These are phyloP conservation scores for Agrochola litura DNA, from an alignment of 2,888 invertebrate species.

Conservation along the genomic window DNA sequence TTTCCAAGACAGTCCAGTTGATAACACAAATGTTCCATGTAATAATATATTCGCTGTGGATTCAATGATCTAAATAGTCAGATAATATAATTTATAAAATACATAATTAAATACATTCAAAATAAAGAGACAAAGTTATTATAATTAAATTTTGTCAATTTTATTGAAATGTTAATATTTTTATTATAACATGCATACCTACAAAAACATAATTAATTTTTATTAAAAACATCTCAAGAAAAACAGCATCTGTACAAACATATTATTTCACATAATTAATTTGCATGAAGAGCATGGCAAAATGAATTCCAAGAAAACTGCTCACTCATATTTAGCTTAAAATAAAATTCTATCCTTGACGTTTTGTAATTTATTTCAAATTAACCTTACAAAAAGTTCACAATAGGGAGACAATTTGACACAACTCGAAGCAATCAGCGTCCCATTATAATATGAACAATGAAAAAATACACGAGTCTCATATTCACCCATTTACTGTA, in stretches of 20 bases:
- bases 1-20: not conserved
- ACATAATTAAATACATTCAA: not conserved
- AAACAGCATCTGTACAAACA: not conserved
- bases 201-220: not conserved
- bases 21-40: not conserved
- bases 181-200: not conserved
- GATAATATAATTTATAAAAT: no score
- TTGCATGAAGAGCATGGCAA: not conserved
- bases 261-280: not conserved
- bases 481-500: conserved; percentile 36
- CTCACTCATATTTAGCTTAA: not conserved
- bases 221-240: not conserved
- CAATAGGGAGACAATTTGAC: conserved; percentile 28
- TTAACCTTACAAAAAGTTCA: not conserved
- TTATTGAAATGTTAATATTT: not conserved
- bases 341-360: not conserved
- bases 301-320: not conserved
- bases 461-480: conserved; percentile 56
- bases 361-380: not conserved
- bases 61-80: not conserved
- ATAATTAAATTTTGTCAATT: not conserved
- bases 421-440: conserved; percentile 28
- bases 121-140: not conserved
- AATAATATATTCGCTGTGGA: not conserved
- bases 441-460: conserved; percentile 57